Evolutionary conservation across 1,140 invertebrate genomes (phyloP), one percentile per base, ranked within the genome.

Genomic region (Platyscapa corneri): DNA sequence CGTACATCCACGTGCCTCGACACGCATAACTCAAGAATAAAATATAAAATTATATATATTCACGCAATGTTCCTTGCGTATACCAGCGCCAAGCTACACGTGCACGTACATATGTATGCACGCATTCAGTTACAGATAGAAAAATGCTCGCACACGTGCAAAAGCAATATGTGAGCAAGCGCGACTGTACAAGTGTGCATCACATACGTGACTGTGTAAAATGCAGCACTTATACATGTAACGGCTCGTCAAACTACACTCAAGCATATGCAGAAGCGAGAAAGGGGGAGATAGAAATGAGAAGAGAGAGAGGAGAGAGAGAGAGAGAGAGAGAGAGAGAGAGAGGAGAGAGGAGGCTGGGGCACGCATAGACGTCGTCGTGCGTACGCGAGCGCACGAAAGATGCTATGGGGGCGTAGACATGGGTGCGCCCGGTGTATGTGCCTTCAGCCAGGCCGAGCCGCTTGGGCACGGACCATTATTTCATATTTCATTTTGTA

Each of bases 401-500:
- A 85, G 83, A 85, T 75, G 83, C 77, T 88, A 92, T 90, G 91
- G 91, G 91, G 91, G 91, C 91, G 91, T 92, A 92, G 91, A 92
- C 90, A 92, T 92, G 91, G 91, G 91, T 92, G 91, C 91, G 91
- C 91, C 91, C 90, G 88, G 53, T 85, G 49, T 53, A 49, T 72
- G 70, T 89, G 90, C 90, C 90, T 91, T 91, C 86, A 90, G 86
- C 90, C 89, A 90, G 23, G 89, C 27, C 53, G 34, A n/a, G 79
- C 82, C 90, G 84, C 76, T 88, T 89, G 89, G 88, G 90, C 89
- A 91, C 90, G 90, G 90, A 90, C 90, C 90, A 92, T 92, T 92
- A 92, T 92, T 92, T 92, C 90, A 92, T 92, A 91, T 92, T 92
- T 92, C 89, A 91, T 91, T 91, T 92, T 91, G 87, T 89, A 86